Percentiles rank a stretch among this genome's conserved stretches.
These are phyloP conservation scores for Phoxinus dragarum DNA, from an alignment of 2,797 vertebrate genomes.

Conservation along the genomic window DNA sequence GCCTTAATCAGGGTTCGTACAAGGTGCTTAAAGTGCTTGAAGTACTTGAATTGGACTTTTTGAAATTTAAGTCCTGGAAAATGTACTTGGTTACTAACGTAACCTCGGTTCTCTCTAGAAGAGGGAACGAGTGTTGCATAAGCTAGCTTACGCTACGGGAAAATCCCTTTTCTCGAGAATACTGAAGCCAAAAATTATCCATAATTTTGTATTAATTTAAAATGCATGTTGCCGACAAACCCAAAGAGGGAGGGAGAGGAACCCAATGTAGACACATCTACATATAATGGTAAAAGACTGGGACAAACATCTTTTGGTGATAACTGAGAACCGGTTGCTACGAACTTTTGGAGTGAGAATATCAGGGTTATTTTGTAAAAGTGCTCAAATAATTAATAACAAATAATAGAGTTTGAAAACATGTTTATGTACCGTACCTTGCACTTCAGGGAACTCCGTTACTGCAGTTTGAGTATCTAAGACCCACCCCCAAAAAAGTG, in stretches of 20 bases:
- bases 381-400: background rate
- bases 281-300: no score
- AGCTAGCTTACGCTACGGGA: no score
- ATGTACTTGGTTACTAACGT: no score
- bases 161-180: no score
- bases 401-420: background rate
- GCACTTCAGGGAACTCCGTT: background rate
- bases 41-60: no score
- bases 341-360: background rate
- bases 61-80: no score
- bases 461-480: background rate
- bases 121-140: no score
- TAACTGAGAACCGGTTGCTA: conserved; percentile 54
- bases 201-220: no score
- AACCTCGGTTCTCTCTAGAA: no score
- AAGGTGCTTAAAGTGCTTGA: no score
- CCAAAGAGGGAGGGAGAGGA: conserved; percentile 67
- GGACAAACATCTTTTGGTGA: background rate
- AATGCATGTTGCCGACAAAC: conserved; percentile 76
- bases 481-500: background rate
- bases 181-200: no score
- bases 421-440: background rate
- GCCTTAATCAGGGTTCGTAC: no score
- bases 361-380: background rate
- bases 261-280: fast-evolving